Evolutionary conservation across 2,888 invertebrate species (phyloP).

Genomic region (Nephrotoma guestfalica): DNA sequence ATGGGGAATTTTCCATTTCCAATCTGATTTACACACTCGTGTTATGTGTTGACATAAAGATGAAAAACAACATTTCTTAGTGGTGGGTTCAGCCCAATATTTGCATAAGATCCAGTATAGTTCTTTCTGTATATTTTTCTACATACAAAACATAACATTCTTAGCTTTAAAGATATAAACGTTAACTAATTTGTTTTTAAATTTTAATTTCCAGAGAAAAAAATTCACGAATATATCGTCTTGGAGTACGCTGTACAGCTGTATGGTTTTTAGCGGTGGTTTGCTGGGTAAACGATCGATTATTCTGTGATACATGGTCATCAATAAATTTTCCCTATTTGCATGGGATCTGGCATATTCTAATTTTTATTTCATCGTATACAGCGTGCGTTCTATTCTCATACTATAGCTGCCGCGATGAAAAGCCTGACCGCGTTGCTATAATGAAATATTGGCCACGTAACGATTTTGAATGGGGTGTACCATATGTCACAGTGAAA

Average conservation of each 20-base stretch:
- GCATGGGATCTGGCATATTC: conserved; percentile 70
- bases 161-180: no score
- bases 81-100: no score
- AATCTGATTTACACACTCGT: no score
- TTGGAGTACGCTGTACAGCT: conserved; percentile 54
- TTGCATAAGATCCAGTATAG: no score
- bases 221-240: conserved; percentile 49
- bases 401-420: conserved; percentile 60
- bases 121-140: no score
- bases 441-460: conserved; percentile 61
- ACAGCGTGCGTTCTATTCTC: conserved; percentile 63
- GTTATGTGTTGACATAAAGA: no score
- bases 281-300: conserved; percentile 64
- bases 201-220: conserved; percentile 33
- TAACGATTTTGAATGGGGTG: conserved; percentile 61
- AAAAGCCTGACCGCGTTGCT: conserved; percentile 54
- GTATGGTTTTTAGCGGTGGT: conserved; percentile 55
- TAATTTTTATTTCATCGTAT: conserved; percentile 66
- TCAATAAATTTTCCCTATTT: conserved; percentile 66
- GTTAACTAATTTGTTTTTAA: conserved; percentile 2
- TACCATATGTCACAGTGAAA: conserved; percentile 57
- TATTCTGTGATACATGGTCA: conserved; percentile 68
- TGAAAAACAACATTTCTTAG: no score
- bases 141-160: no score
- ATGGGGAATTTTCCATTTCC: no score